Evolutionary conservation across 2,888 invertebrate genomes (phyloP).

Genomic region (Andrena hattorfiana): DNA sequence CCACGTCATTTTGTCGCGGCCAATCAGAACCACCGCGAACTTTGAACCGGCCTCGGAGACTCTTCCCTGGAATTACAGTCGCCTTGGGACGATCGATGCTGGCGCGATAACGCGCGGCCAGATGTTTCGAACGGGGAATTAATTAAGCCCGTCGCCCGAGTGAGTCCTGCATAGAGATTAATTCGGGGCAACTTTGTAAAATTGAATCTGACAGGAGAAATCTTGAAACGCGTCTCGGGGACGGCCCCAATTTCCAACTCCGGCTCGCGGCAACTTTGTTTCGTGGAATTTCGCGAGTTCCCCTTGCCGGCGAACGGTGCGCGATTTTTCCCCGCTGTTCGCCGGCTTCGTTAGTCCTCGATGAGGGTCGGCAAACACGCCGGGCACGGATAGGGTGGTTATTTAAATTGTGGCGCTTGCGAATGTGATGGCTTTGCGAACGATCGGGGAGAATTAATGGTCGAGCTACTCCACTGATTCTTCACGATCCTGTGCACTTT

Average conservation of each 20-base stretch:
- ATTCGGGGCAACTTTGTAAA: conserved; percentile 9
- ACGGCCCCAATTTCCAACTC: neutral
- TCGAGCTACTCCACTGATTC: neutral
- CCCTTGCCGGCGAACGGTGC: neutral
- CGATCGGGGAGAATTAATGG: neutral
- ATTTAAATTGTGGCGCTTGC: conserved; percentile 27
- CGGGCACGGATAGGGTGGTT: neutral
- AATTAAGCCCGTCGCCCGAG: conserved; percentile 16
- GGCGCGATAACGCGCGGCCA: neutral
- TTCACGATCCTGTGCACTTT: neutral
- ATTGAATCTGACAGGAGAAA: conserved; percentile 5
- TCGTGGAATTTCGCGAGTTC: neutral
- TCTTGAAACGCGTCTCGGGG: neutral
- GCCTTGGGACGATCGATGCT: conserved; percentile 6
- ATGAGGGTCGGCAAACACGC: conserved; percentile 11
- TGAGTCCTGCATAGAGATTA: neutral
- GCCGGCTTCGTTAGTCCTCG: neutral
- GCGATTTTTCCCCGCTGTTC: neutral
- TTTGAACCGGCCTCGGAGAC: too few species aligned
- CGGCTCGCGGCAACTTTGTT: neutral
- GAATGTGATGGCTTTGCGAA: neutral
- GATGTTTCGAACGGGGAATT: conserved; percentile 20
- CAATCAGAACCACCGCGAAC: too few species aligned
- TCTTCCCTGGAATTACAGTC: too few species aligned
- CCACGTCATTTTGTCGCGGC: too few species aligned